Conservation (phyloP, 1,140 invertebrate species). For the Laodelphax striatellus region DNA sequence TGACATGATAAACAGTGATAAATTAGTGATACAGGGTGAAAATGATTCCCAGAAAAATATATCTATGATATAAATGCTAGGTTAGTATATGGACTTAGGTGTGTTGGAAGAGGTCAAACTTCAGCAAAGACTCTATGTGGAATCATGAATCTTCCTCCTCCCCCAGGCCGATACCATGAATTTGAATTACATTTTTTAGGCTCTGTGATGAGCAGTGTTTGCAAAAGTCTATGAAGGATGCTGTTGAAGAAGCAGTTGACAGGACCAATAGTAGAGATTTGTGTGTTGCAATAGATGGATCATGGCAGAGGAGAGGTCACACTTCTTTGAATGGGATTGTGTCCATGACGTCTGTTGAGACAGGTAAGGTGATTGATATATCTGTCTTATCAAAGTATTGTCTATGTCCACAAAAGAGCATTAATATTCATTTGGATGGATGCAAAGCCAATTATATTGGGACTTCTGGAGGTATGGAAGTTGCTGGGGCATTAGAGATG, state of each 20-base stretch:
- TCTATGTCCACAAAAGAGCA: background rate
- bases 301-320: conserved; percentile 14
- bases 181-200: too few relatives aligned
- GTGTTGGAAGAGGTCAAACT: background rate
- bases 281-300: conserved; percentile 9
- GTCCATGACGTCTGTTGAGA: conserved; percentile 6
- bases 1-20: too few relatives aligned
- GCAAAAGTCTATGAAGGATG: background rate
- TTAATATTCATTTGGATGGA: background rate
- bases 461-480: conserved; percentile 21
- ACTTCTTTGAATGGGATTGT: conserved; percentile 6
- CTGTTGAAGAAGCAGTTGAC: background rate
- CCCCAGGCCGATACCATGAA: background rate
- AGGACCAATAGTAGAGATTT: background rate
- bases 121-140: background rate
- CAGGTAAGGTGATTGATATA: conserved; percentile 7
- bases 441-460: conserved; percentile 16
- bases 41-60: too few relatives aligned
- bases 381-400: background rate
- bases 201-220: background rate
- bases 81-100: background rate
- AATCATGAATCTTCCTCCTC: background rate
- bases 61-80: background rate
- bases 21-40: too few relatives aligned
- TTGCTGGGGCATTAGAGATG: conserved; percentile 16